These are phyloP conservation scores for Nymphalis c-album DNA, from an alignment of 2,888 invertebrate species.

Conservation along the genomic window DNA sequence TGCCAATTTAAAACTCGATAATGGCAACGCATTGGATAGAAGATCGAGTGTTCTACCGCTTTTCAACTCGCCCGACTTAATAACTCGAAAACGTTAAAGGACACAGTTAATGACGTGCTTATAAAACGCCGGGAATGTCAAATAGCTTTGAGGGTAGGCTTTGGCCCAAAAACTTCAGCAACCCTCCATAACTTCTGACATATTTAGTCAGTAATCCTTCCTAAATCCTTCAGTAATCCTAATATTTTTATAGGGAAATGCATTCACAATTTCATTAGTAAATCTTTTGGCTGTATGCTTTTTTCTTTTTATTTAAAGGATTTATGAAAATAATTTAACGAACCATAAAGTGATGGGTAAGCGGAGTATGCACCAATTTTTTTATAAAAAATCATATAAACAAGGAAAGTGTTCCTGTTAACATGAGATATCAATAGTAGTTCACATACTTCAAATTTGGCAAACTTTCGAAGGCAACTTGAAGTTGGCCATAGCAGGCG, in stretches of 20 bases:
- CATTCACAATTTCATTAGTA: no score
- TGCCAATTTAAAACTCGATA: background rate
- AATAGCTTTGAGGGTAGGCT: constrained; percentile 22
- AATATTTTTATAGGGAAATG: constrained; percentile 5
- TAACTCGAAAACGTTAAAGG: constrained; percentile 19
- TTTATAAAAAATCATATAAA: no score
- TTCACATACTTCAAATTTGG: no score
- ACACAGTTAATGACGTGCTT: constrained; percentile 23
- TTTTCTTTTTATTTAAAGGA: background rate
- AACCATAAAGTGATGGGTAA: background rate
- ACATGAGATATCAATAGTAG: no score
- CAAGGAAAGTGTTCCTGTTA: no score
- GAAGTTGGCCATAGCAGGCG: no score
- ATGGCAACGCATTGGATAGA: background rate
- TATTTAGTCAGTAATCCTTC: constrained; percentile 4
- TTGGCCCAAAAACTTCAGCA: constrained; percentile 30
- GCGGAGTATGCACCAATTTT: background rate
- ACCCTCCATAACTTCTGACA: constrained; percentile 5
- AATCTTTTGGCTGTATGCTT: no score
- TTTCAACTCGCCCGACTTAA: constrained; percentile 17
- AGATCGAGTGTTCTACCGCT: constrained; percentile 1
- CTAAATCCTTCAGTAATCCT: background rate
- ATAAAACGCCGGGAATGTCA: constrained; percentile 16
- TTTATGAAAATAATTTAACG: background rate
- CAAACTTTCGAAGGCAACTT: no score